Evolutionary conservation across 2,113 vertebrate genomes (phyloP).

Genomic region (Passer domesticus): DNA sequence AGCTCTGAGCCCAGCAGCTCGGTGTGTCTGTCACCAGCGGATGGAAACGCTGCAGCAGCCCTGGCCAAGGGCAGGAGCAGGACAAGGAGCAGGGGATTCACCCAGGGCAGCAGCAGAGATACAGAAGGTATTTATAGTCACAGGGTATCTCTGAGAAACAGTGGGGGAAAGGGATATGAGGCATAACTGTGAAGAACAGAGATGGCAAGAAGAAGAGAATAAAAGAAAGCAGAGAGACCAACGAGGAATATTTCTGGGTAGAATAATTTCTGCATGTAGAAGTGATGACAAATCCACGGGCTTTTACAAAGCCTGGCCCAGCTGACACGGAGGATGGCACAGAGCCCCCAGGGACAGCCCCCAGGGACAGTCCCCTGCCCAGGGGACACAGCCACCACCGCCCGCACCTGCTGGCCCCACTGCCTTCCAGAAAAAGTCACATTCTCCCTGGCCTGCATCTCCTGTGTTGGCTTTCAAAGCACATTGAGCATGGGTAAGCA

Average conservation of each 20-base stretch:
- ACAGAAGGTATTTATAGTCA: neutral
- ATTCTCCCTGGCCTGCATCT: neutral
- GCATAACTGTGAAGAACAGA: neutral
- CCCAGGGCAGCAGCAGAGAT: neutral
- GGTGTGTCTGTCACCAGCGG: neutral
- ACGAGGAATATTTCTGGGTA: neutral
- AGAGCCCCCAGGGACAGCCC: no score
- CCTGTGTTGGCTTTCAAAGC: neutral
- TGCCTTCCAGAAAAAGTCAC: neutral
- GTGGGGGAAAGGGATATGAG: neutral
- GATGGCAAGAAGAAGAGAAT: neutral
- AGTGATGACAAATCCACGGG: neutral
- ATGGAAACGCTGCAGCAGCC: neutral
- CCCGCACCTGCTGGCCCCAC: no score
- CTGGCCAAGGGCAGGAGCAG: neutral
- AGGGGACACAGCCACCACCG: no score
- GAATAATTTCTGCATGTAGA: neutral
- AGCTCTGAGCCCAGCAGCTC: neutral
- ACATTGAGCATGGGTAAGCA: neutral
- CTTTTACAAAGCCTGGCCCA: neutral
- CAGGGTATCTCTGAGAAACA: neutral
- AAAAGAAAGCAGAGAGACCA: neutral
- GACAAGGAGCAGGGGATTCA: neutral
- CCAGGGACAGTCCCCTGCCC: no score
- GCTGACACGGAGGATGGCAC: neutral